These are phyloP conservation scores for Aphis gossypii DNA, from an alignment of 1,140 invertebrate genomes.

Conservation along the genomic window DNA sequence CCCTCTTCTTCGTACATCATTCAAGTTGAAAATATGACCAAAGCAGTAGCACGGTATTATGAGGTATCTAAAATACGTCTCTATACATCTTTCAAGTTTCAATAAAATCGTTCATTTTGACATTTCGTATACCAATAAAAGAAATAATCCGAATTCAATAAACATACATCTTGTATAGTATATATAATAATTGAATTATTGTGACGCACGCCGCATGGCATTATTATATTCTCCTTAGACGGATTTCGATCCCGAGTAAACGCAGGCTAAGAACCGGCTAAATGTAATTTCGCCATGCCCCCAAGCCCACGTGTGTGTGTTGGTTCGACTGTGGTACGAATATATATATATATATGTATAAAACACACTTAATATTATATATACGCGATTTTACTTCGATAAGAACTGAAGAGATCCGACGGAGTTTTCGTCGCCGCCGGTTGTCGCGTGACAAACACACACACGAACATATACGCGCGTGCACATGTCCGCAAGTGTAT, in stretches of 20 bases:
- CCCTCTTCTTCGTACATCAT: not conserved
- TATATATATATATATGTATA: not conserved
- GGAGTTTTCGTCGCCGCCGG: not conserved
- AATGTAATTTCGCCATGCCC: not conserved
- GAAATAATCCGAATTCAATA: too few relatives aligned
- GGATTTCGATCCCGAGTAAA: not conserved
- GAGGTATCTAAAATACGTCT: too few relatives aligned
- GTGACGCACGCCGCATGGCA: not conserved
- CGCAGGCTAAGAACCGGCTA: not conserved
- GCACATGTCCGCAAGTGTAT: not conserved
- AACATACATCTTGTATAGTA: too few relatives aligned
- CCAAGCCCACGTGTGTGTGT: not conserved
- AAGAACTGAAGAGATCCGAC: not conserved
- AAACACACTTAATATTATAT: not conserved
- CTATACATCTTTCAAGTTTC: too few relatives aligned
- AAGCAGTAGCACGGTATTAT: not conserved
- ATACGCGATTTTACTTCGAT: not conserved
- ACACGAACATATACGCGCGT: not conserved
- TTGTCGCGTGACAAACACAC: not conserved
- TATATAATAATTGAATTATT: too few relatives aligned
- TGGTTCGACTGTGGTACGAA: not conserved
- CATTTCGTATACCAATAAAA: too few relatives aligned
- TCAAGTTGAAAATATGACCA: not conserved
- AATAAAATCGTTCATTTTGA: too few relatives aligned
- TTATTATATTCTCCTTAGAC: not conserved